Evolutionary conservation across 1,140 invertebrate genomes (phyloP).

Genomic region (Drosophila arawakana): DNA sequence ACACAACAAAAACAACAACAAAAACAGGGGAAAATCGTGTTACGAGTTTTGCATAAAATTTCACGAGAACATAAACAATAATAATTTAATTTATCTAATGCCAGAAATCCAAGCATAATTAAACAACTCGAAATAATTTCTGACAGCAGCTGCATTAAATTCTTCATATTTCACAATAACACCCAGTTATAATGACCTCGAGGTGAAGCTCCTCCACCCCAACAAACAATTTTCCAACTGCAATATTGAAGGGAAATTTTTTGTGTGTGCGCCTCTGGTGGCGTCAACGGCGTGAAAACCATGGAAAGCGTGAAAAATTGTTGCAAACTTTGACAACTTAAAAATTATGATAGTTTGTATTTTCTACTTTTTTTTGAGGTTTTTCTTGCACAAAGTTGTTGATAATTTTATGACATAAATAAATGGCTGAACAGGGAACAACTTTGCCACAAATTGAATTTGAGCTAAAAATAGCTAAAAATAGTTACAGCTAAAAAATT

Average conservation of each 20-base stretch:
- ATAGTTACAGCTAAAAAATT: too few species aligned
- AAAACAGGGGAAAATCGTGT: background rate
- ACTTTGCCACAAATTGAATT: slow-evolving; percentile 50
- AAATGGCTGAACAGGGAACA: slow-evolving; percentile 52
- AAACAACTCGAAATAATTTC: slow-evolving; percentile 22
- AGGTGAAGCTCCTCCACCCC: background rate
- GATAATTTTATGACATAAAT: slow-evolving; percentile 74
- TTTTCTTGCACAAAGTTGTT: slow-evolving; percentile 34
- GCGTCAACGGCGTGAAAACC: slow-evolving; percentile 50
- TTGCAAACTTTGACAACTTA: slow-evolving; percentile 75
- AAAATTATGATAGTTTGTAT: slow-evolving; percentile 70
- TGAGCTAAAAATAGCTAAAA: background rate
- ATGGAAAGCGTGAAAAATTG: slow-evolving; percentile 72
- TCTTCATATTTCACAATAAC: slow-evolving; percentile 41
- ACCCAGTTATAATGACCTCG: slow-evolving; percentile 5
- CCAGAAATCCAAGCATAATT: slow-evolving; percentile 59
- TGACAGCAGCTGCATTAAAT: slow-evolving; percentile 56
- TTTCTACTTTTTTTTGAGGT: too few species aligned
- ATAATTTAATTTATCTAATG: slow-evolving; percentile 72
- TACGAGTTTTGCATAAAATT: slow-evolving; percentile 38
- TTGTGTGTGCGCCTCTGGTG: slow-evolving; percentile 23
- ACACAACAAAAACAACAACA: slow-evolving; percentile 28
- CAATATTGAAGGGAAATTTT: slow-evolving; percentile 67
- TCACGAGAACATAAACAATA: slow-evolving; percentile 37
- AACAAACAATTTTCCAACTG: slow-evolving; percentile 15